A percentile compares a stretch with the other conserved stretches of the same genome.
phyloP scores from a whole-genome alignment of 2,113 vertebrate genomes.

The Raja brachyura region DNA sequence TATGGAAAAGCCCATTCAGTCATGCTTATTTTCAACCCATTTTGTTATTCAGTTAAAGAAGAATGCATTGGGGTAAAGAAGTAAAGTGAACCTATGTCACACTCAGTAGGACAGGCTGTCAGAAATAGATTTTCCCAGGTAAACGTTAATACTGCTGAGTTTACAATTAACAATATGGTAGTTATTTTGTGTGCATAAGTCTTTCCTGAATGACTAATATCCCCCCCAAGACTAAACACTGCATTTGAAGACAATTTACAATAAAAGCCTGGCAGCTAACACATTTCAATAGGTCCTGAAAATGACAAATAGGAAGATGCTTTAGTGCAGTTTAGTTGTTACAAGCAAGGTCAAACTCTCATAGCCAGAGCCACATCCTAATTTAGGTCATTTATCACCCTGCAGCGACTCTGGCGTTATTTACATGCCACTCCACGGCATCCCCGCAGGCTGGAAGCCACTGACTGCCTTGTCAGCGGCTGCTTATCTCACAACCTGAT shows the following conservation, averaged over 20 bases:
- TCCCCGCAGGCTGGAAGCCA: too few species aligned
- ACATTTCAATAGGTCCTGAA: constrained; percentile 48
- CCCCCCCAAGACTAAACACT: constrained; percentile 24
- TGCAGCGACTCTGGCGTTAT: too few species aligned
- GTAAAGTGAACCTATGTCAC: background rate
- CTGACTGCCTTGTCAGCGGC: too few species aligned
- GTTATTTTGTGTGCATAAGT: background rate
- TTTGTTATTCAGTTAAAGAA: background rate
- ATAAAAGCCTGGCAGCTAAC: constrained; percentile 31
- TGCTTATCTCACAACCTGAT: too few species aligned
- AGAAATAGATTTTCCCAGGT: constrained; percentile 23
- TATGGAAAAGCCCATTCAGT: constrained; percentile 1
- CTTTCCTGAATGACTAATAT: constrained; percentile 27
- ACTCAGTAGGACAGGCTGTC: background rate
- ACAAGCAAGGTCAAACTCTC: constrained; percentile 55
- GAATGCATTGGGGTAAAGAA: background rate
- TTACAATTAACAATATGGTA: background rate
- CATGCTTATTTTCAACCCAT: background rate
- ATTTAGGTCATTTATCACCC: constrained; percentile 67
- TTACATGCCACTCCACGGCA: too few species aligned
- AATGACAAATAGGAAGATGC: constrained; percentile 57
- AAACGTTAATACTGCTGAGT: constrained; percentile 13
- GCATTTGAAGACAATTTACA: constrained; percentile 31
- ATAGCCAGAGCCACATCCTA: constrained; percentile 56
- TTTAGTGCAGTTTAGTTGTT: constrained; percentile 53